Percentiles rank a stretch among this genome's conserved stretches.
phyloP scores from a whole-genome alignment of 2,113 vertebrate species.

The Corythornis vintsioides region DNA sequence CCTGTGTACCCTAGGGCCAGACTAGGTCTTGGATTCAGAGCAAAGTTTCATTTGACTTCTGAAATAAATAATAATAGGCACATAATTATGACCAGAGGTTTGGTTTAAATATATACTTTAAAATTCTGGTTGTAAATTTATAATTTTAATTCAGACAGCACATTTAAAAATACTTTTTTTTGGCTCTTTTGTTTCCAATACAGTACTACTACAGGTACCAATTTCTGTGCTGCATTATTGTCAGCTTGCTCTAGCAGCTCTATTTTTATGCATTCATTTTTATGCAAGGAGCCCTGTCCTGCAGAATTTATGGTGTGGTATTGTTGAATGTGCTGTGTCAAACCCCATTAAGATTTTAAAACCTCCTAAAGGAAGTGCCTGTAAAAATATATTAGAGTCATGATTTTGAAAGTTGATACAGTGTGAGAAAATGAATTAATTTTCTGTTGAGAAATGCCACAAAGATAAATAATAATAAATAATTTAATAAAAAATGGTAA shows the following conservation, averaged over 20 bases:
- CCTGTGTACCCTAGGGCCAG: background rate
- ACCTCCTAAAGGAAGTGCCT: slow-evolving; percentile 1
- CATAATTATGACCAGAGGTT: background rate
- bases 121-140: background rate
- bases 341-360: slow-evolving; percentile 41
- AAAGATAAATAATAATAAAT: background rate
- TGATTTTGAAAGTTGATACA: background rate
- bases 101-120: background rate
- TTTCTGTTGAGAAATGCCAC: background rate
- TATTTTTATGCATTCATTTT: slow-evolving; percentile 6
- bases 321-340: slow-evolving; percentile 47
- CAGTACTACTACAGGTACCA: background rate
- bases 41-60: background rate
- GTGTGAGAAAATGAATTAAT: background rate
- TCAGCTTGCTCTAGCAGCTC: background rate
- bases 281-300: background rate
- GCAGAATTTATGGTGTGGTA: background rate
- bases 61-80: background rate
- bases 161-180: background rate
- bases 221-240: background rate
- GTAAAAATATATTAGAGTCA: background rate
- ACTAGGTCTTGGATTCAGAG: background rate
- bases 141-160: background rate
- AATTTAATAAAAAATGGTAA: no score
- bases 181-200: background rate